Conservation (phyloP, 2,797 vertebrate species). For the Alosa sapidissima region DNA sequence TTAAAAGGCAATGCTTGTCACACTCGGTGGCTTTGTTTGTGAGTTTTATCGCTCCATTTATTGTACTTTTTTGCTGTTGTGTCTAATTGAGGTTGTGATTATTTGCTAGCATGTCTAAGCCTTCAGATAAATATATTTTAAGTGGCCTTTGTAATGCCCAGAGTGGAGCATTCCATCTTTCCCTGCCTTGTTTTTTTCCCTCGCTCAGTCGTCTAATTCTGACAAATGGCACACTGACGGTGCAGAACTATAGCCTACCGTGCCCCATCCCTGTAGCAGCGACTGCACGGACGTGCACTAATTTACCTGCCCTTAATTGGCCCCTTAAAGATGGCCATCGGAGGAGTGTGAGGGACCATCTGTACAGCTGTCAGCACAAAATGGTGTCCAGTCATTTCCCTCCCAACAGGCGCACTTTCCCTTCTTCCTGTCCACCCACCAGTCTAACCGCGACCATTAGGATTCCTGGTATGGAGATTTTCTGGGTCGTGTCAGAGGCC, state of each 20-base stretch:
- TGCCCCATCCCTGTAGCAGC: background rate
- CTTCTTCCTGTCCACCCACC: background rate
- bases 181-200: background rate
- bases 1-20: background rate
- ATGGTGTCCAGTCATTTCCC: background rate
- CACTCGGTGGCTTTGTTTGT: background rate
- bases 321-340: background rate
- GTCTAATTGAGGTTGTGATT: conserved; percentile 3
- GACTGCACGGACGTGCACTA: background rate
- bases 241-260: background rate
- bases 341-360: background rate
- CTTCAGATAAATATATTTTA: background rate
- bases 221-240: background rate
- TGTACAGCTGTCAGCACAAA: background rate
- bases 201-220: background rate
- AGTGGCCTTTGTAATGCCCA: background rate
- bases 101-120: background rate
- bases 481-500: background rate
- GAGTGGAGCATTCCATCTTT: background rate
- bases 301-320: conserved; percentile 2
- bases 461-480: background rate
- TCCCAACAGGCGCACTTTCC: background rate
- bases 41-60: background rate
- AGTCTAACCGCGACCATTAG: background rate
- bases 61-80: background rate